These are phyloP conservation scores for Coremacera marginata DNA, from an alignment of 2,888 invertebrate genomes.

Conservation along the genomic window DNA sequence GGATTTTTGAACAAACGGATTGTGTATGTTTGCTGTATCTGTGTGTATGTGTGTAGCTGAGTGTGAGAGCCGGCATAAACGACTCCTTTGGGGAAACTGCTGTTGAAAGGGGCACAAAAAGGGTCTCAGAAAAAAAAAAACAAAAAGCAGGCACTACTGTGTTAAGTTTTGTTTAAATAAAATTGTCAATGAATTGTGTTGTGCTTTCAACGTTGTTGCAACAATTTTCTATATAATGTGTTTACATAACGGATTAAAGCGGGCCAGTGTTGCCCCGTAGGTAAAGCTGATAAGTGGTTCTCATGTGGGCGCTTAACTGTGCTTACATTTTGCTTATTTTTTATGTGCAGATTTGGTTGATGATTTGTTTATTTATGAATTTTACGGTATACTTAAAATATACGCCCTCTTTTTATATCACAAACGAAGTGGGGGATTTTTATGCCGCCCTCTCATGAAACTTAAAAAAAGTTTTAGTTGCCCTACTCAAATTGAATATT, in stretches of 20 bases:
- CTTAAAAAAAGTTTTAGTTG: too few species aligned
- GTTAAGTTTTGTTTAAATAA: conserved; percentile 24
- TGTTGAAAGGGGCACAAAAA: background rate
- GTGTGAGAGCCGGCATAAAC: background rate
- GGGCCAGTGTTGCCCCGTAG: background rate
- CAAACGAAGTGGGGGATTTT: background rate
- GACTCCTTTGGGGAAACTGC: conserved; percentile 35
- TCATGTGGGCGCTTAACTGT: background rate
- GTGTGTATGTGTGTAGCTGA: background rate
- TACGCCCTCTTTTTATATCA: too few species aligned
- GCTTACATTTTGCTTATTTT: conserved; percentile 12
- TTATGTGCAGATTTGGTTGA: background rate
- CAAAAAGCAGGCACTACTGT: conserved; percentile 1
- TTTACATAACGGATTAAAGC: conserved; percentile 54
- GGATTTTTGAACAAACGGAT: background rate
- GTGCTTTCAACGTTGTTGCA: conserved; percentile 1
- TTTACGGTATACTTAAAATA: background rate
- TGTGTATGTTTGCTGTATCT: background rate
- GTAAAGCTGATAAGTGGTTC: background rate
- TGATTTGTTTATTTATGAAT: conserved; percentile 12
- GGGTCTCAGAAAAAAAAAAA: background rate
- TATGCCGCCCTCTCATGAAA: too few species aligned
- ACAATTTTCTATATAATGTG: conserved; percentile 45
- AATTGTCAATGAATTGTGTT: conserved; percentile 4
- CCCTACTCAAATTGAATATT: too few species aligned